Base-by-base conservation (phyloP, 1,140 invertebrate genomes). In the Watersipora subatra region DNA sequence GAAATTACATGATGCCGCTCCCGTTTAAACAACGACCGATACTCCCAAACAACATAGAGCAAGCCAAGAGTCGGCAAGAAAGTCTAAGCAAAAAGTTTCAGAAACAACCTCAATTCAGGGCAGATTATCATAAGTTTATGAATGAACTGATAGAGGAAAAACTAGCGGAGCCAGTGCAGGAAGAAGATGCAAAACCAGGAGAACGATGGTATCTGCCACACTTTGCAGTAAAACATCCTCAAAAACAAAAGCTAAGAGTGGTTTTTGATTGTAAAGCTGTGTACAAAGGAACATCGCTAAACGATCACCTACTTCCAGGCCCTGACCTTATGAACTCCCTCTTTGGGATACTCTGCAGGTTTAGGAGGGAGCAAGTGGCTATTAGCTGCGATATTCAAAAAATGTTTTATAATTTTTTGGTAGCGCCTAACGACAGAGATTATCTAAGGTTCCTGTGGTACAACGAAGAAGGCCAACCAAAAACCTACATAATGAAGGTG, bases 281-380 rank as follows among this genome's bases (percentile, higher is more conserved):
- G 7, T 46, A 46, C 34, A 7, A 46, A n/a, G 34, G 7, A 20
- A 26, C 34, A 2, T 57, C 46, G 1, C 59, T 70, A 25, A 70
- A 70, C 64, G 69, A 67, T 28, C 0, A 28, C 12, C 63, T 75
- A 28, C 28, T 69, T 19, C 25, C 27, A 20, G 74, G 74, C 0
- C 78, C 82, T 20, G 75, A 75, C 63, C 57, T 83, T 0, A 79
- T 82, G 70, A 71, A 46, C 58, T 67, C 68, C 25, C 59, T 73
- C 24, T 65, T 71, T 57, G 68, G 66, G 29, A 68, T 72, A 0
- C 57, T 74, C 15, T 22, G 72, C 0, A 46, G 69, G n/a, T 74
- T 74, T 64, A 63, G 72, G 29, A 61, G 57, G 22, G 28, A 66
- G 0, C 24, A 46, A 26, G 63, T 73, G 19, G 70, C 72, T 2